phyloP scores from a whole-genome alignment of 2,888 invertebrate genomes.

The Pelosia muscerda region DNA sequence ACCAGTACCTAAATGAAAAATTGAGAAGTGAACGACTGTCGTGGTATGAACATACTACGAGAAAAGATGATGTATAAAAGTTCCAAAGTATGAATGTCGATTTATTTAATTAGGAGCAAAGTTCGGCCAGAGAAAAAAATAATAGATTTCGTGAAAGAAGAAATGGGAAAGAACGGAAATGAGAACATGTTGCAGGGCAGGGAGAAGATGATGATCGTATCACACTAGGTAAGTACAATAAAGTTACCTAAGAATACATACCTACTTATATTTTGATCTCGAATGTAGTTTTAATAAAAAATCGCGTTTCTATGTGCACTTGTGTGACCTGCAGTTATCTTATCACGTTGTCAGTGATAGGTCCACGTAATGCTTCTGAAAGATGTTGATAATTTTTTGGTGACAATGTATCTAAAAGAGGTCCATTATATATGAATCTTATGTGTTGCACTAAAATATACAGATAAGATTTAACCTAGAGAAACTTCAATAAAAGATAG shows the following conservation, averaged over 20 bases:
- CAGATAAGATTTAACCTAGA: background rate
- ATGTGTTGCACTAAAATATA: background rate
- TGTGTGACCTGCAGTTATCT: background rate
- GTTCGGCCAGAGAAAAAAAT: too few relatives aligned
- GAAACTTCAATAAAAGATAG: background rate
- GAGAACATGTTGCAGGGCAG: too few relatives aligned
- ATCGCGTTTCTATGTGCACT: constrained; percentile 9
- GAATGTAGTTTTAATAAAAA: background rate
- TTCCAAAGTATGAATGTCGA: too few relatives aligned
- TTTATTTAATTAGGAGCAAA: too few relatives aligned
- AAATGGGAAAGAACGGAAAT: too few relatives aligned
- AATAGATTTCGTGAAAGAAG: too few relatives aligned
- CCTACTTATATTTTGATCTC: background rate
- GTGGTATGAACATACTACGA: too few relatives aligned
- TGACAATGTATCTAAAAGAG: background rate
- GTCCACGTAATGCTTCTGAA: background rate
- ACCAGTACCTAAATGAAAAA: too few relatives aligned
- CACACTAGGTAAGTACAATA: background rate
- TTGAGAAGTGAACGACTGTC: too few relatives aligned
- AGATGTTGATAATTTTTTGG: background rate
- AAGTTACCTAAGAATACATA: background rate
- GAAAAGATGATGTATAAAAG: too few relatives aligned
- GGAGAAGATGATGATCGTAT: too few relatives aligned
- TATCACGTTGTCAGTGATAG: background rate
- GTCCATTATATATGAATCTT: background rate